Evolutionary conservation across 2,113 vertebrate genomes (phyloP).

Genomic region (Thunnus thynnus): DNA sequence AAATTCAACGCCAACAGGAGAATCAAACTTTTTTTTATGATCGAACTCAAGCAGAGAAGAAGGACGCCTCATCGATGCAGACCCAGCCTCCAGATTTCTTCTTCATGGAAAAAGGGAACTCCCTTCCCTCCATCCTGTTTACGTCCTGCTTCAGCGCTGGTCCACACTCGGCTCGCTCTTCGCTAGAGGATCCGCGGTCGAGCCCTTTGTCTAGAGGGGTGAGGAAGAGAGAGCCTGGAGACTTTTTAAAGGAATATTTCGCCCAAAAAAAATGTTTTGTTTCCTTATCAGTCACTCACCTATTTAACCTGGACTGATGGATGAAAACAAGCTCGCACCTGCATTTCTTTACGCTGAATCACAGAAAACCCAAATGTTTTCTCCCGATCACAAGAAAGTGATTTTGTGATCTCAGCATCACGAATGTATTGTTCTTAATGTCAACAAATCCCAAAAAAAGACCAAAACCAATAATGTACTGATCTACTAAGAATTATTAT

Average conservation of each 20-base stretch:
- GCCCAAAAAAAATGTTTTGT: not conserved
- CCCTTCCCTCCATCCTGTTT: not conserved
- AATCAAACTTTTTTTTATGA: constrained; percentile 12
- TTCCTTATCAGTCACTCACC: not conserved
- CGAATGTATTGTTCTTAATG: not conserved
- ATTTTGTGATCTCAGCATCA: no score
- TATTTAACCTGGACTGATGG: not conserved
- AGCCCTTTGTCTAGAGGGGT: not conserved
- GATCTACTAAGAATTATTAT: no score
- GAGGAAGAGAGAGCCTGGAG: not conserved
- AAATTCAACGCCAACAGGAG: constrained; percentile 18
- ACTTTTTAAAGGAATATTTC: constrained; percentile 19
- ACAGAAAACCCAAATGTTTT: no score
- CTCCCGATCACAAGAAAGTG: no score
- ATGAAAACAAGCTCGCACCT: not conserved
- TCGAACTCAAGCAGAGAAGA: constrained; percentile 13
- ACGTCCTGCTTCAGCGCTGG: not conserved
- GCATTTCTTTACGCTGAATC: no score
- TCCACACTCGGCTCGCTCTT: not conserved
- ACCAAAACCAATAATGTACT: no score
- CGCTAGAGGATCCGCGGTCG: not conserved
- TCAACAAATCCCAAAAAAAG: constrained; percentile 14
- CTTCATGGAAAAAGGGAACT: not conserved
- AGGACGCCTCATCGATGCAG: not conserved
- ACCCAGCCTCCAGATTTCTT: not conserved